Evolutionary conservation across 2,888 invertebrate genomes (phyloP), one percentile per base, ranked within the genome.

Genomic region (Copidosoma aretas): DNA sequence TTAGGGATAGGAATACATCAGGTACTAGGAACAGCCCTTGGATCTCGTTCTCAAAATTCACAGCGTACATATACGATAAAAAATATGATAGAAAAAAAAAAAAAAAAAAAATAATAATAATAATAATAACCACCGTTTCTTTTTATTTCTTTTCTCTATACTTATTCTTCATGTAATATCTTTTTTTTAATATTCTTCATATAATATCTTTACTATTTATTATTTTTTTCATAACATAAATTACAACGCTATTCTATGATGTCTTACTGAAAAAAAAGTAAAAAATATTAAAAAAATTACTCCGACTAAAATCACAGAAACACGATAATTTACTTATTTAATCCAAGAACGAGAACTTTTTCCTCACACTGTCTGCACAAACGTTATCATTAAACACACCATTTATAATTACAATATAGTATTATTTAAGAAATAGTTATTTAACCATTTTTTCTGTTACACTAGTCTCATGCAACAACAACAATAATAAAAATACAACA

Each of bases 401-500:
- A 74, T 81, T 77, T 76, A 77, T 80, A 79, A 81, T 79, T 80
- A 79, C 75, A 79, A 80, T 79, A 79, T 80, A 77, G 76, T 78
- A 80, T 76, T 74, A 78, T 79, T 78, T 78, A 80, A 79, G 80
- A 79, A 81, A 79, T 80, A 80, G 76, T 79, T 79, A 77, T 79
- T 78, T 76, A 80, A 82, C 77, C 80, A 82, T 72, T 65, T 64
- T 72, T 77, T 82, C 81, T 82, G 81, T 82, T 80, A 80, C 74
- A 77, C 82, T 82, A 81, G 78, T 80, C 78, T 77, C 80, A 81
- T 82, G 80, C 81, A 81, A 80, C 78, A 81, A 80, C 80, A 82
- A 81, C 78, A 81, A 79, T 78, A 79, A 78, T 73, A 73, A 77
- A 76, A 78, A 78, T 80, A 81, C 80, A 81, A 81, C 81, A 79